phyloP scores from a whole-genome alignment of 2,888 invertebrate species.

The Pogonocherus hispidulus region DNA sequence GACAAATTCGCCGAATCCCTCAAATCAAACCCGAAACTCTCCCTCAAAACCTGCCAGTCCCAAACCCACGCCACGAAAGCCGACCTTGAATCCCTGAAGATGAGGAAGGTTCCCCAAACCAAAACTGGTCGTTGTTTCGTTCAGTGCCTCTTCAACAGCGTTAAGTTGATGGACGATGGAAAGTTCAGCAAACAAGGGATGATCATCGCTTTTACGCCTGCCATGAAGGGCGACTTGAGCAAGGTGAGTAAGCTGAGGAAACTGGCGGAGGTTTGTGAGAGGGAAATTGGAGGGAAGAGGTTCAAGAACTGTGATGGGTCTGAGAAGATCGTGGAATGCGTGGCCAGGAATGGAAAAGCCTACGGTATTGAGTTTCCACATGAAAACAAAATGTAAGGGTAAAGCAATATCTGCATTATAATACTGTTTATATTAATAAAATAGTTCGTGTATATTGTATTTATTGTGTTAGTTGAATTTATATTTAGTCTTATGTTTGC shows the following conservation, averaged over 20 bases:
- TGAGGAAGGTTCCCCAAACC: slow-evolving; percentile 59
- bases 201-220: slow-evolving; percentile 57
- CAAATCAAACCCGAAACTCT: background rate
- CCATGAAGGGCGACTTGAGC: slow-evolving; percentile 55
- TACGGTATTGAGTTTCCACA: slow-evolving; percentile 42
- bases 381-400: too few relatives aligned
- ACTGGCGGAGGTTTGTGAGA: slow-evolving; percentile 60
- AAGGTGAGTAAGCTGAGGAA: slow-evolving; percentile 57
- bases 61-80: slow-evolving; percentile 60
- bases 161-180: slow-evolving; percentile 62
- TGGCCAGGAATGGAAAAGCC: slow-evolving; percentile 51
- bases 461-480: too few relatives aligned
- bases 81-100: slow-evolving; percentile 58
- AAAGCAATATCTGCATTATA: too few relatives aligned
- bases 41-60: slow-evolving; percentile 56
- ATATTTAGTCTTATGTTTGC: too few relatives aligned
- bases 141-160: slow-evolving; percentile 62
- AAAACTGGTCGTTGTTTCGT: slow-evolving; percentile 56
- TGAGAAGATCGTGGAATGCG: slow-evolving; percentile 59
- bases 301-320: slow-evolving; percentile 58
- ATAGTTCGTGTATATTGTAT: too few relatives aligned
- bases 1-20: background rate
- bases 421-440: too few relatives aligned
- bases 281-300: slow-evolving; percentile 54
- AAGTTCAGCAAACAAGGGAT: slow-evolving; percentile 61